Percentiles rank a stretch among this genome's conserved stretches.
These are phyloP conservation scores for Poecilus cupreus DNA, from an alignment of 2,888 invertebrate species.

Conservation along the genomic window DNA sequence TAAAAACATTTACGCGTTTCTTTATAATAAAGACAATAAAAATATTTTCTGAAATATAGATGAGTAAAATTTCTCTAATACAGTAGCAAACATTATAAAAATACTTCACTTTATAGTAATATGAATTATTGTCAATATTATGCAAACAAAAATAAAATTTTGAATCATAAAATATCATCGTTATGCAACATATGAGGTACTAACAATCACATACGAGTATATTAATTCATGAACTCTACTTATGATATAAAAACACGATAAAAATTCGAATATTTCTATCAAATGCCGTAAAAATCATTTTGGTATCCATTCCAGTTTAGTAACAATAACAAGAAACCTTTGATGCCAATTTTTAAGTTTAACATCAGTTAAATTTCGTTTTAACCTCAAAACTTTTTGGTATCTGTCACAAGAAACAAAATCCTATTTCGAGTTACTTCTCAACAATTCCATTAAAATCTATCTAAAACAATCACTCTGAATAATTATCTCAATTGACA, in stretches of 20 bases:
- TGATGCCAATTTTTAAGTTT: background rate
- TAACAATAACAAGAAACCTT: background rate
- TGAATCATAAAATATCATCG: background rate
- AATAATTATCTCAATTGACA: background rate
- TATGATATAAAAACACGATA: background rate
- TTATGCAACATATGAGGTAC: conserved; percentile 35
- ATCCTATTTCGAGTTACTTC: too few species aligned
- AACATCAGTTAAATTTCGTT: too few species aligned
- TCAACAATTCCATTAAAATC: background rate
- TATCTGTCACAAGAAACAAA: too few species aligned
- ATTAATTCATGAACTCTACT: background rate
- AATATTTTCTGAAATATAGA: conserved; percentile 11
- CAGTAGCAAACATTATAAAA: conserved; percentile 51
- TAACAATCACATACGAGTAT: conserved; percentile 50
- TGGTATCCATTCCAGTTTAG: background rate
- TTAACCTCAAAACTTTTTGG: too few species aligned
- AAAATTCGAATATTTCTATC: conserved; percentile 2
- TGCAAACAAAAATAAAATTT: conserved; percentile 1
- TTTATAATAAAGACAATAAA: background rate
- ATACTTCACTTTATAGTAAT: conserved; percentile 31
- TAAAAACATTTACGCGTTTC: background rate
- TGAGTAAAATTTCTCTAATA: conserved; percentile 1
- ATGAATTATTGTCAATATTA: conserved; percentile 43
- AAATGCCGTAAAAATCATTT: conserved; percentile 36
- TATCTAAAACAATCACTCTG: background rate